Conservation (phyloP, 2,797 vertebrate genomes). For the Sebastes taczanowskii region DNA sequence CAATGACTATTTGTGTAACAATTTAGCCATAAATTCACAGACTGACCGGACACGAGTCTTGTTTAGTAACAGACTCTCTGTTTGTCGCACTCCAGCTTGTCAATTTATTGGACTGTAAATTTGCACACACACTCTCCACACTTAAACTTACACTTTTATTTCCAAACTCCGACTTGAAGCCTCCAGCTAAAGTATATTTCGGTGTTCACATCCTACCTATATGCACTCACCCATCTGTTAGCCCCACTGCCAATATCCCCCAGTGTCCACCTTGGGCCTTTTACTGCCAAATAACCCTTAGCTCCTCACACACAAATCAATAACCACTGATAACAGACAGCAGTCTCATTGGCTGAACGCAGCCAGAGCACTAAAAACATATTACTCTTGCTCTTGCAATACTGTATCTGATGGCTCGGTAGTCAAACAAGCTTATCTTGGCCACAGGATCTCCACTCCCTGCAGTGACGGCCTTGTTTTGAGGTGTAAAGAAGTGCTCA, state of each 20-base stretch:
- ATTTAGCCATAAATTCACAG: no score
- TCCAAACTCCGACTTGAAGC: neutral
- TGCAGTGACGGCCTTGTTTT: neutral
- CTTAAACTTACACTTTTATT: neutral
- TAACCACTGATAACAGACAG: conserved; percentile 45
- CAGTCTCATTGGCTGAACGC: conserved; percentile 19
- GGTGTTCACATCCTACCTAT: neutral
- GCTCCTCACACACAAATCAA: conserved; percentile 37
- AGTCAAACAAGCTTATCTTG: conserved; percentile 39
- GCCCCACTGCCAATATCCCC: conserved; percentile 6
- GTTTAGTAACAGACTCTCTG: neutral
- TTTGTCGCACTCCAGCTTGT: neutral
- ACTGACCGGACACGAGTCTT: no score
- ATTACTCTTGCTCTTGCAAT: conserved; percentile 16
- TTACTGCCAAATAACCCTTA: conserved; percentile 40
- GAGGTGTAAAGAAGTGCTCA: neutral
- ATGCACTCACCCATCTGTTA: conserved; percentile 7
- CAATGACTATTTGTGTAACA: no score
- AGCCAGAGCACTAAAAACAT: conserved; percentile 23
- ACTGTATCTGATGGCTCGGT: conserved; percentile 12
- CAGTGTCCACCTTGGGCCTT: conserved; percentile 19
- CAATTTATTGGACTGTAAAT: neutral
- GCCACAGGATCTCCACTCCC: conserved; percentile 4
- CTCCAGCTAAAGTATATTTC: neutral
- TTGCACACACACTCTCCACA: neutral